Evolutionary conservation across 2,113 vertebrate species (phyloP).

Genomic region (Erpornis zantholeuca): DNA sequence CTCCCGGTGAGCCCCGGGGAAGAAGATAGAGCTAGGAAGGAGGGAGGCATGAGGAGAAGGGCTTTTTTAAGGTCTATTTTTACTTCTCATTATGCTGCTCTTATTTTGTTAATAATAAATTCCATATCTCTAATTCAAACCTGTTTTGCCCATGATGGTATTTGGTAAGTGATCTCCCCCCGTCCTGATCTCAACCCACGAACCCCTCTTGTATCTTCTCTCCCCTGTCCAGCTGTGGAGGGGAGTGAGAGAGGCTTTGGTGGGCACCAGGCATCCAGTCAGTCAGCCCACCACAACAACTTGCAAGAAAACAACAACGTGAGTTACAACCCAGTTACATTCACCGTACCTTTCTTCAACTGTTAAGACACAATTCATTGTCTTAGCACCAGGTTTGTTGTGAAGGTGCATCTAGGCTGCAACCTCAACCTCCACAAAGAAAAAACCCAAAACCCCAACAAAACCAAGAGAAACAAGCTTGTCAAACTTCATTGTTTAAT

Average conservation of each 20-base stretch:
- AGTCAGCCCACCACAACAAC: not conserved
- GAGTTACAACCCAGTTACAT: not conserved
- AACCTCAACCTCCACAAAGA: not conserved
- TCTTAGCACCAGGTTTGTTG: not conserved
- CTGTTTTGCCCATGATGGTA: not conserved
- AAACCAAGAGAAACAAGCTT: not conserved
- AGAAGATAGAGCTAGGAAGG: not conserved
- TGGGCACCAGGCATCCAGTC: not conserved
- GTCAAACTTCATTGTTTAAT: not conserved
- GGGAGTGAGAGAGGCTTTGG: not conserved
- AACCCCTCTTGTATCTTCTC: not conserved
- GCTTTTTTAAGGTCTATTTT: not conserved
- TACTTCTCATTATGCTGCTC: not conserved
- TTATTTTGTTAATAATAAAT: not conserved
- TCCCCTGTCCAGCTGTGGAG: too few relatives aligned
- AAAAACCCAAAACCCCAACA: fast-evolving
- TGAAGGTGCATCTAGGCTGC: not conserved
- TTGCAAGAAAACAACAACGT: not conserved
- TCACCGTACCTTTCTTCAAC: not conserved
- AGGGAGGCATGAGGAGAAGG: not conserved
- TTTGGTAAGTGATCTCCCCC: not conserved
- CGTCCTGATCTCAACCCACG: not conserved
- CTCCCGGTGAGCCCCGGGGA: not conserved
- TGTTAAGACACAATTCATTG: not conserved
- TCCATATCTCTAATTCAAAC: not conserved